Evolutionary conservation across 2,888 invertebrate genomes (phyloP).

Genomic region (Deroplatys truncata): DNA sequence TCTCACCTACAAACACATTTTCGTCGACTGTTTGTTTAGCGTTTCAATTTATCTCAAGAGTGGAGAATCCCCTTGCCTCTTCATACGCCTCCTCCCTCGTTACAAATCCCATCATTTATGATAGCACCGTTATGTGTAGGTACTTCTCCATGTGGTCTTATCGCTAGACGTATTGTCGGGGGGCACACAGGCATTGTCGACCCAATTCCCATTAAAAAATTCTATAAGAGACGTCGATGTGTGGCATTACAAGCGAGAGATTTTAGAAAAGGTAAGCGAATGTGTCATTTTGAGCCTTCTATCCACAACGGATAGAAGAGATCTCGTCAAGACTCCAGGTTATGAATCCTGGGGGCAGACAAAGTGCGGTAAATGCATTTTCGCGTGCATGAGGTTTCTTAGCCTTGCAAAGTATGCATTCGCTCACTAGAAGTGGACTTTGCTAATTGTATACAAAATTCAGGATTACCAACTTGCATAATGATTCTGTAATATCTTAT

Average conservation of each 20-base stretch:
- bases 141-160: not conserved
- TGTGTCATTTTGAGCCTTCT: not conserved
- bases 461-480: too few species aligned
- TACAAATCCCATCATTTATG: not conserved
- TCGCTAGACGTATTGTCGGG: not conserved
- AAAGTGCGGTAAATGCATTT: too few species aligned
- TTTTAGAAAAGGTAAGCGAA: not conserved
- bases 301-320: not conserved
- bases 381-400: too few species aligned
- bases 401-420: too few species aligned
- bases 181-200: not conserved
- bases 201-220: constrained; percentile 3
- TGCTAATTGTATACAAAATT: too few species aligned
- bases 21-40: constrained; percentile 14
- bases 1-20: constrained; percentile 14
- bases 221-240: not conserved
- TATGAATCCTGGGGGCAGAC: too few species aligned
- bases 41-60: constrained; percentile 17
- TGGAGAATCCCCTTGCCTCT: not conserved
- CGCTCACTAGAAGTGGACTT: too few species aligned
- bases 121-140: not conserved
- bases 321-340: not conserved
- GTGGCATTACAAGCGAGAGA: not conserved
- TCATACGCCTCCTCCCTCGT: not conserved
- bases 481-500: too few species aligned